A percentile compares a stretch with the other conserved stretches of the same genome.
These are phyloP conservation scores for Julus scanicus DNA, from an alignment of 2,888 invertebrate species.

Conservation along the genomic window DNA sequence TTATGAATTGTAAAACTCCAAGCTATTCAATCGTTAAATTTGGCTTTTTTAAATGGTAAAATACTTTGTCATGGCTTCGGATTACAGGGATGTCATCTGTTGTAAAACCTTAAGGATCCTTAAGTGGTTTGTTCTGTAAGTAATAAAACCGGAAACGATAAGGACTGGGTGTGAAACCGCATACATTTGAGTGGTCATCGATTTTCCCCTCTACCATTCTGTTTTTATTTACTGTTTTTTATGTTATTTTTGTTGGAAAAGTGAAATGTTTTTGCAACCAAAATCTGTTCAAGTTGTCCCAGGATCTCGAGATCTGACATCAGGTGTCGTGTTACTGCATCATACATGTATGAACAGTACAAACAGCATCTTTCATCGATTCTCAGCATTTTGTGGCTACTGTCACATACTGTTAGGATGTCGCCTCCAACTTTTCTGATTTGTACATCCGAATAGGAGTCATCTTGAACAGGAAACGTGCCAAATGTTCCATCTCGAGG, in stretches of 20 bases:
- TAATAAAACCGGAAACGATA: background rate
- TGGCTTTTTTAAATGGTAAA: too few species aligned
- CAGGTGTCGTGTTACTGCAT: background rate
- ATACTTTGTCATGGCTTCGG: too few species aligned
- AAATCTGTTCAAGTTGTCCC: background rate
- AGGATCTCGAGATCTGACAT: background rate
- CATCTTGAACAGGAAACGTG: background rate
- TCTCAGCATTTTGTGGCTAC: background rate
- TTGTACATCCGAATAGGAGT: background rate
- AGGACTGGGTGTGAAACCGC: background rate
- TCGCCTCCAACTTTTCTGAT: background rate
- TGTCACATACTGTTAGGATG: background rate
- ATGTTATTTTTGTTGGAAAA: background rate
- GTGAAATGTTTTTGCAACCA: background rate
- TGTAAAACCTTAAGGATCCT: background rate
- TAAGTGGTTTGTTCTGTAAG: constrained; percentile 2
- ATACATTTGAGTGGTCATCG: background rate
- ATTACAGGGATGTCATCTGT: background rate
- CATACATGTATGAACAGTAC: background rate
- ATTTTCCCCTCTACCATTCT: background rate
- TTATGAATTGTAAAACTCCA: too few species aligned
- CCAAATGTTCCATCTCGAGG: constrained; percentile 3
- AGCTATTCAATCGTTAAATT: too few species aligned
- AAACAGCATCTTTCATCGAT: background rate
- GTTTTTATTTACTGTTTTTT: background rate